These are phyloP conservation scores for Chrysocyon brachyurus DNA, from an alignment of 2,797 vertebrate genomes.

Conservation along the genomic window DNA sequence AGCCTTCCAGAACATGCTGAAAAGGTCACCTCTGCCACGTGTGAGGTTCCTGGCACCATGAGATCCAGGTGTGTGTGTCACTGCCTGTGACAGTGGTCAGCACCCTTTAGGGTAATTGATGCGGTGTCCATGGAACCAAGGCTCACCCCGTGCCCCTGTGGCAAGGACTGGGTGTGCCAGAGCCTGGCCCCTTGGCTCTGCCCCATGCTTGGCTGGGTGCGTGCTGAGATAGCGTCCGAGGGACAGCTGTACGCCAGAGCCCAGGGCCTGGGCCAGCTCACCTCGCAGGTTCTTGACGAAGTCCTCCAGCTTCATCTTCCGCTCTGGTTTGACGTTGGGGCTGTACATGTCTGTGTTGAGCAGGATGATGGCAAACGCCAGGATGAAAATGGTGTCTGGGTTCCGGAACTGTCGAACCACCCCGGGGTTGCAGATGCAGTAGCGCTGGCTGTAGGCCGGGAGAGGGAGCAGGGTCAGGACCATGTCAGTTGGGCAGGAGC, in stretches of 20 bases:
- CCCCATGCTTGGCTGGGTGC: not conserved
- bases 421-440: constrained; percentile 98
- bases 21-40: not conserved
- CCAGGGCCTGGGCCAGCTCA: constrained; percentile 80
- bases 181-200: not conserved
- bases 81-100: not conserved
- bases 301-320: constrained; percentile 99
- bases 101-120: rapidly evolving
- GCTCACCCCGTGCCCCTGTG: not conserved
- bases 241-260: not conserved
- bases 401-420: constrained; percentile 98
- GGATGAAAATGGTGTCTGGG: constrained; percentile 98
- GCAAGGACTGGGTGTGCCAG: rapidly evolving
- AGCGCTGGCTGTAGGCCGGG: constrained; percentile 84
- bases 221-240: rapidly evolving
- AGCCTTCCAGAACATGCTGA: not conserved
- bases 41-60: not conserved
- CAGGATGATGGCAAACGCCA: constrained; percentile 98
- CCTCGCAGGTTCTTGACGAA: constrained; percentile 98
- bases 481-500: constrained; percentile 90
- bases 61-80: not conserved
- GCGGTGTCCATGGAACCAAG: not conserved
- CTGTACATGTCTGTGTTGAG: constrained; percentile 99
- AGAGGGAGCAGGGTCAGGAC: constrained; percentile 88
- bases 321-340: constrained; percentile 97